Evolutionary conservation across 1,140 invertebrate species (phyloP), one percentile per base, ranked within the genome.

Genomic region (Drosophila bifasciata): DNA sequence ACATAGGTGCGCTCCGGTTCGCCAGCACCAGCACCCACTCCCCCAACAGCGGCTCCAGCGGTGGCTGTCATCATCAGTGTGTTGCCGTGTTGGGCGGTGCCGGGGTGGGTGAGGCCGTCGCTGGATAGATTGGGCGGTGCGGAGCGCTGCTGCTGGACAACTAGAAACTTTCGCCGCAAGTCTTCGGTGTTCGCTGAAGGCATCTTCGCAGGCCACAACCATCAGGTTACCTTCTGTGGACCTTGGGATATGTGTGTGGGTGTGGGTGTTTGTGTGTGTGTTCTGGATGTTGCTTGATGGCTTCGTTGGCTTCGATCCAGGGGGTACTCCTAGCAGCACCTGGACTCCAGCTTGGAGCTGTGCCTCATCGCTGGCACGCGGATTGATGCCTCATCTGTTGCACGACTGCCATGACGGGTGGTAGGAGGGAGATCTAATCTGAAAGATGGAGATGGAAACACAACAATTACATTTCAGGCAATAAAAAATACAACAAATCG

Each of bases 1-100:
- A 94, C 85, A 72, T 94, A 94, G 4, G 93, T 94, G 57, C 93
- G 93, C 76, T 94, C 93, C 57, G 93, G 93, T 59, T 93, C 93
- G 9, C 67, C 62, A 17, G 46, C 16, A 1, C 44, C 16, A 4
- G 45, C 11, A 15, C n/a, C 49, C 46, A 41, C 40, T 45, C 39
- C 36, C 15, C n/a, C 28, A 21, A 46, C 49, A 43, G 55, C 13
- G 11, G 16, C 28, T 25, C 49, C 49, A 43, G 55, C 13, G 11
- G 71, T 19, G 1, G 66, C 45, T n/a, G 60, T 70, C 64, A 77
- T 68, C 63, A 66, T 68, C 52, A 71, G 44, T 48, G 45, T 46
- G 70, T 40, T 43, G 52, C 51, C 53, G 48, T 52, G n/a, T n/a
- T n/a, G 43, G 52, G 23, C 50, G 59, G 19, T 17, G 55, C 49